Evolutionary conservation across 2,888 invertebrate genomes (phyloP).

Genomic region (Heliconius hortense): DNA sequence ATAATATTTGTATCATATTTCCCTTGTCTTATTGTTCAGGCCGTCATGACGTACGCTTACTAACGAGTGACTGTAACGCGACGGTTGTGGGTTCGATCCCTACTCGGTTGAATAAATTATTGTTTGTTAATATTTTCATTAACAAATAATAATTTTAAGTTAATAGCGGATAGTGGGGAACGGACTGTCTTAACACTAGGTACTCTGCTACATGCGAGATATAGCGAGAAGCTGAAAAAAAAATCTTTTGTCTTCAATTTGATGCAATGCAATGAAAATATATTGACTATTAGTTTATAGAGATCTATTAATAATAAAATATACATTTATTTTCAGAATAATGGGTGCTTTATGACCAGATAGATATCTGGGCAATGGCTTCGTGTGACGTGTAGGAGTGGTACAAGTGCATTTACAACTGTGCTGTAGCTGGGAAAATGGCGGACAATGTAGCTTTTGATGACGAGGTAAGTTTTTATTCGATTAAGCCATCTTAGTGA

Average conservation of each 20-base stretch:
- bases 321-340: constrained; percentile 38
- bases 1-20: no score
- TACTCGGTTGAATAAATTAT: no score
- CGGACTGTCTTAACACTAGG: background rate
- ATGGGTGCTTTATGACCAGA: constrained; percentile 32
- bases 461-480: constrained; percentile 66
- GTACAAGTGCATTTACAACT: constrained; percentile 25
- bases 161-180: background rate
- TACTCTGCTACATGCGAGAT: background rate
- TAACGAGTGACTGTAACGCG: no score
- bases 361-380: constrained; percentile 19
- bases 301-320: background rate
- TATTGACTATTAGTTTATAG: background rate
- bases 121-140: no score
- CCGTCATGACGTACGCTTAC: no score
- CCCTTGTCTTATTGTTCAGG: no score
- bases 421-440: constrained; percentile 53
- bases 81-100: no score
- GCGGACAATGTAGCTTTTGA: constrained; percentile 77
- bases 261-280: background rate
- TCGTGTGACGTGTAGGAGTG: constrained; percentile 27
- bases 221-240: background rate
- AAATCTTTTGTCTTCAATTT: background rate
- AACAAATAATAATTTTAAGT: no score
- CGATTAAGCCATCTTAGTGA: background rate